A percentile compares a stretch with the other conserved stretches of the same genome.
Evolutionary conservation across 2,888 invertebrate species (phyloP).

Genomic region (Epinotia ramella): DNA sequence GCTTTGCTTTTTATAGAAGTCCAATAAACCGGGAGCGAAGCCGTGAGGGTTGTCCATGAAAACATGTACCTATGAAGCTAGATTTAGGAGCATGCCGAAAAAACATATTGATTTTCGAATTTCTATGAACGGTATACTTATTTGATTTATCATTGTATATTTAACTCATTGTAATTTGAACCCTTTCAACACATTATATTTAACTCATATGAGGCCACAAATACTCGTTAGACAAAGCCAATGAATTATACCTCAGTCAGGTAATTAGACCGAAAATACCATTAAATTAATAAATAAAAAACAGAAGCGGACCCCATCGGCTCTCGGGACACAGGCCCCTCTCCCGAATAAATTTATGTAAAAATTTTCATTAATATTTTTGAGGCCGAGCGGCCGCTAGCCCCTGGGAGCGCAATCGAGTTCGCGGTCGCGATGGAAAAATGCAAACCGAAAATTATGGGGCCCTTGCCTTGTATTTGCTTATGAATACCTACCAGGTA

Average conservation of each 20-base stretch:
- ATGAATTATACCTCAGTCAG: conserved; percentile 84
- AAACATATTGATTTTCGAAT: conserved; percentile 14
- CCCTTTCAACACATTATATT: conserved; percentile 54
- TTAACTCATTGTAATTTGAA: background rate
- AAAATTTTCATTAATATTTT: conserved; percentile 86
- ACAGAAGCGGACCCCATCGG: conserved; percentile 78
- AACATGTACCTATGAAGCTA: conserved; percentile 15
- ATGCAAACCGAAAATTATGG: conserved; percentile 85
- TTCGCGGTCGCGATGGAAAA: conserved; percentile 85
- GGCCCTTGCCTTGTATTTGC: conserved; percentile 84
- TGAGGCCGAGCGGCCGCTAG: conserved; percentile 81
- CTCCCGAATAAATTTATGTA: conserved; percentile 85
- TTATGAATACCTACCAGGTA: conserved; percentile 81
- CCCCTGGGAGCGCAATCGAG: conserved; percentile 84
- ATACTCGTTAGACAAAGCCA: conserved; percentile 73
- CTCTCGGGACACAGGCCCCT: conserved; percentile 76
- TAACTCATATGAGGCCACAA: conserved; percentile 69
- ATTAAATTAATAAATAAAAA: conserved; percentile 86
- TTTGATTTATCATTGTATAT: background rate
- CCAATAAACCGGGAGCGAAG: conserved; percentile 70
- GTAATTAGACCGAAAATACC: conserved; percentile 85
- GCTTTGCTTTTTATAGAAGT: conserved; percentile 84
- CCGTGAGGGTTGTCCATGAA: conserved; percentile 51
- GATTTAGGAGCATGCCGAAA: conserved; percentile 1
- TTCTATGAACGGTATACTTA: background rate